Evolutionary conservation across 1,140 invertebrate genomes (phyloP), one percentile per base, ranked within the genome.

Genomic region (Hycleus cichorii): DNA sequence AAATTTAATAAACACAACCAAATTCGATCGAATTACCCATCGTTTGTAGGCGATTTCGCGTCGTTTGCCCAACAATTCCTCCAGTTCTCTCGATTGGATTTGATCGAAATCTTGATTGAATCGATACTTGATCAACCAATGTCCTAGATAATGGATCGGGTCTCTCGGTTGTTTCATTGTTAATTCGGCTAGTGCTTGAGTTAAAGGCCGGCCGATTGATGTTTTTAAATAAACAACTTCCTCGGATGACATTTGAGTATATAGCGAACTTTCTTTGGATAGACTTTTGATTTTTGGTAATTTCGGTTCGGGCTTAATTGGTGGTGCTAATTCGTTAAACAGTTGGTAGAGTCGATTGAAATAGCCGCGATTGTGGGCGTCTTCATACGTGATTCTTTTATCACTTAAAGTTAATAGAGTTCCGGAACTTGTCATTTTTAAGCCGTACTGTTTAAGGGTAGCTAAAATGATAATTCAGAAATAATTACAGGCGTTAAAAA

Each of bases 101-200:
- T 66, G 57, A 26, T 69, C 65, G 6, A 67, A 49, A 58, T 74
- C 71, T 51, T 74, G 67, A 59, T 75, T 75, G 47, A 71, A 75
- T 10, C 72, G 60, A 56, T 72, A 75, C 57, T 73, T 74, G 46
- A 73, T 69, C 11, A 75, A 58, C 71, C 73, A 75, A 58, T 73
- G 71, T 3, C 65, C 73, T 11, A 75, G 52, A 55, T 74, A 75
- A 56, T 74, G 72, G 27, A 75, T 73, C 0, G 74, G 74, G 63
- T 75, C 74, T 39, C 59, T 26, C 4, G 74, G 74, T 57, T 72
- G 69, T 53, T 68, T 66, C 2, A 67, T 63, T 1, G 65, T 69
- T 32, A 75, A 72, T 58, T 75, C 74, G n/a, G 72, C 70, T 46
- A 75, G 47, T 7, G 69, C 74, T 18, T 74, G 53, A 38, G 67